Evolutionary conservation across 1,140 invertebrate genomes (phyloP), one percentile per base, ranked within the genome.

Genomic region (Pygmarrhopalites habei): DNA sequence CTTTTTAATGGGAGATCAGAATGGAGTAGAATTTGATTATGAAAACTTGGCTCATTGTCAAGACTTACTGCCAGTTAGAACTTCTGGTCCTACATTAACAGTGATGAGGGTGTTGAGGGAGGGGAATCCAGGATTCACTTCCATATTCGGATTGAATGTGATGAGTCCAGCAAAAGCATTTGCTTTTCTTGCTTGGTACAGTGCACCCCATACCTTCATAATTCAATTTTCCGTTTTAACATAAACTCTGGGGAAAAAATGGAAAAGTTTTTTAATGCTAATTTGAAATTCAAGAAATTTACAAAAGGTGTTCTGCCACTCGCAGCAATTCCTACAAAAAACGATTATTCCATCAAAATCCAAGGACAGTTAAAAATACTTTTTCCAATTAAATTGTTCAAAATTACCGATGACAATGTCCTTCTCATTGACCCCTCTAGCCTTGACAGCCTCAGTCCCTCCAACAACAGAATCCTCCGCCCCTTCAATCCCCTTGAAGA

Each of bases 11-110:
- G n/a, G n/a, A n/a, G n/a, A n/a, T n/a, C n/a, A n/a, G n/a, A n/a
- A n/a, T n/a, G n/a, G n/a, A n/a, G n/a, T n/a, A n/a, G n/a, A n/a
- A n/a, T n/a, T n/a, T n/a, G n/a, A n/a, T n/a, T n/a, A n/a, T n/a
- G n/a, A n/a, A n/a, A n/a, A n/a, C n/a, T n/a, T n/a, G n/a, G n/a
- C n/a, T n/a, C n/a, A n/a, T n/a, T n/a, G n/a, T n/a, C n/a, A n/a
- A n/a, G n/a, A n/a, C n/a, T n/a, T n/a, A n/a, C 69, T 72, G 10
- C 73, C 73, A 30, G 72, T 73, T 25, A 73, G 32, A 28, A 72
- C 43, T 65, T 73, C 73, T 12, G 73, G 72, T 5, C 73, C 73
- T 0, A 68, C 52, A 58, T 64, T 52, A 2, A 73, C 28, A 14
- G 47, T 23, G 17, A 73, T 59, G 17, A 60, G 32, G 15, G 55